phyloP scores from a whole-genome alignment of 2,888 invertebrate species.

The Amblyjoppa proteus region DNA sequence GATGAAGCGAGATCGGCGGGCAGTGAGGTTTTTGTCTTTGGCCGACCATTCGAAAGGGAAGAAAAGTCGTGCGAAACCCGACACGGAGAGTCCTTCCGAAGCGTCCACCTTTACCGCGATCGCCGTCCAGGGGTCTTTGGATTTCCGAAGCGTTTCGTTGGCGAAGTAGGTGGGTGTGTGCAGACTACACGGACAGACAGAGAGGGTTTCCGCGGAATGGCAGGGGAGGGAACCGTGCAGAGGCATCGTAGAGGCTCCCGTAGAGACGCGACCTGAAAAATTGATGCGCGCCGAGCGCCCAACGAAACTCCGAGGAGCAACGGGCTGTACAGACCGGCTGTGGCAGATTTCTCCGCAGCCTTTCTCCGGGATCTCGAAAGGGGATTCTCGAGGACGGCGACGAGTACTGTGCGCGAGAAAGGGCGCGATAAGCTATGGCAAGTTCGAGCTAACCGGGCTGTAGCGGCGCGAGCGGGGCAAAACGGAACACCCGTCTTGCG shows the following conservation, averaged over 20 bases:
- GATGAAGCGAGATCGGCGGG: constrained; percentile 23
- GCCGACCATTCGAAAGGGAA: constrained; percentile 46
- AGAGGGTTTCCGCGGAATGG: background rate
- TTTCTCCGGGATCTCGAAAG: constrained; percentile 31
- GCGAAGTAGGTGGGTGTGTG: background rate
- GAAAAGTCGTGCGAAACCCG: constrained; percentile 37
- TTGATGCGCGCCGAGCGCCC: constrained; percentile 49
- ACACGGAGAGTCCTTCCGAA: constrained; percentile 9
- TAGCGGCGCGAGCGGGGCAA: background rate
- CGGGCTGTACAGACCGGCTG: background rate
- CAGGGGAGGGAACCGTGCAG: background rate
- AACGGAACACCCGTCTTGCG: too few species aligned
- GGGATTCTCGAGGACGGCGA: constrained; percentile 51
- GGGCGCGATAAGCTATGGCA: constrained; percentile 46
- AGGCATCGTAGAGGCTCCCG: constrained; percentile 46
- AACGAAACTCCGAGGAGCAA: constrained; percentile 44
- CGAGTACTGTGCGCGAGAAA: constrained; percentile 25
- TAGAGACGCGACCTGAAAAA: constrained; percentile 65
- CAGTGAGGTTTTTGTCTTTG: constrained; percentile 58
- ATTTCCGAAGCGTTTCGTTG: constrained; percentile 34
- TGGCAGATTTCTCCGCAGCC: constrained; percentile 43
- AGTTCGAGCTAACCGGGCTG: constrained; percentile 32
- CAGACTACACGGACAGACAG: background rate
- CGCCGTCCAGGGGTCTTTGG: constrained; percentile 34
- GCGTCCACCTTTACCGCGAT: constrained; percentile 47